These are phyloP conservation scores for Pelosia muscerda DNA, from an alignment of 2,888 invertebrate genomes.

Conservation along the genomic window DNA sequence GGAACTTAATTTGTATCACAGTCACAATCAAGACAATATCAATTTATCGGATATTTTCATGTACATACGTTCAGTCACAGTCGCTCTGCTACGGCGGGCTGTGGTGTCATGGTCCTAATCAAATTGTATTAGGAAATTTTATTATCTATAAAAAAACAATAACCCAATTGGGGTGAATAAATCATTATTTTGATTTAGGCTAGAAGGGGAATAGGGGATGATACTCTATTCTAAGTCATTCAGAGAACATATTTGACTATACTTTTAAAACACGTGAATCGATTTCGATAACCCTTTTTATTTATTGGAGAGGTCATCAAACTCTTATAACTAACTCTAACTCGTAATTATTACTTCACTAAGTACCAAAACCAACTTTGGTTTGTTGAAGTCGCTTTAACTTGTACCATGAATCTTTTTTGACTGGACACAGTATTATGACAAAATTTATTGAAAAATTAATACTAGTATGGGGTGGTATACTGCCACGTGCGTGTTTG, in stretches of 20 bases:
- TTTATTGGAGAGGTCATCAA: background rate
- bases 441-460: background rate
- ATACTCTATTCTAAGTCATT: background rate
- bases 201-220: no score
- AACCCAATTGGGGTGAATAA: background rate
- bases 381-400: background rate
- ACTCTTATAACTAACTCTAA: no score
- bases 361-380: background rate
- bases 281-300: background rate
- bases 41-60: background rate
- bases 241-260: background rate
- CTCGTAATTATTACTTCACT: no score
- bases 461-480: background rate
- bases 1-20: background rate
- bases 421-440: background rate
- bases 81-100: no score
- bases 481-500: constrained; percentile 18
- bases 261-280: background rate
- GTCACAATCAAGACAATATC: background rate
- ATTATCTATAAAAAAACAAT: no score
- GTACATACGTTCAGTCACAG: no score
- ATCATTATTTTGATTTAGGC: no score
- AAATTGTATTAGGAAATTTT: no score
- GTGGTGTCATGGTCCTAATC: no score
- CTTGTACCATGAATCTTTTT: background rate